A percentile compares a stretch with the other conserved stretches of the same genome.
These are phyloP conservation scores for Amphilophus citrinellus DNA, from an alignment of 2,113 vertebrate genomes.

Conservation along the genomic window DNA sequence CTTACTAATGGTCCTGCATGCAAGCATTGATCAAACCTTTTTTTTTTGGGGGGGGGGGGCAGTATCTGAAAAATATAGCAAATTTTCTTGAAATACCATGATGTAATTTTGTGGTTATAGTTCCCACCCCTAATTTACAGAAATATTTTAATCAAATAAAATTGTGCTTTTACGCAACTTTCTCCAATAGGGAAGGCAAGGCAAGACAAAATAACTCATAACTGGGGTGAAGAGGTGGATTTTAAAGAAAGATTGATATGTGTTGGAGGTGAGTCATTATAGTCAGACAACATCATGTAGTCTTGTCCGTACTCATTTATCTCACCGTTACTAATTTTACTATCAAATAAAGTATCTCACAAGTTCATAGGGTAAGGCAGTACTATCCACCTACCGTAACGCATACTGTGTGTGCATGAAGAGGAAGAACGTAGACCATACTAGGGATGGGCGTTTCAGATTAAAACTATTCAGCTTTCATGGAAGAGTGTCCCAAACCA, in stretches of 20 bases:
- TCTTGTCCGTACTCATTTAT: not conserved
- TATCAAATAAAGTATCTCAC: no score
- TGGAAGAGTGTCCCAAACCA: not conserved
- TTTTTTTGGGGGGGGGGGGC: no score
- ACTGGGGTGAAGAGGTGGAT: constrained; percentile 1
- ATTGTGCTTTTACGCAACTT: no score
- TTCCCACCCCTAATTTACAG: no score
- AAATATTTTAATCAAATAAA: not conserved
- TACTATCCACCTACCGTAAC: no score
- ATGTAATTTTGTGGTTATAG: no score
- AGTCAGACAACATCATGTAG: not conserved
- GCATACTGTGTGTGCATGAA: not conserved
- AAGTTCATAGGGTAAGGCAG: no score
- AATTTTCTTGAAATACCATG: no score
- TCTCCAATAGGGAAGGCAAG: not conserved
- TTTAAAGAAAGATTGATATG: constrained; percentile 9
- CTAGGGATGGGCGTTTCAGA: not conserved
- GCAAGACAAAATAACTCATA: not conserved
- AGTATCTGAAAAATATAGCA: no score
- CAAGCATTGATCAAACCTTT: no score
- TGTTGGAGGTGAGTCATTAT: not conserved
- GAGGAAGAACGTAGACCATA: not conserved
- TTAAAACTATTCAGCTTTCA: not conserved
- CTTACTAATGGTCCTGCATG: no score
- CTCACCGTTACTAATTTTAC: no score